Conservation (phyloP, 2,113 vertebrate species). For the Brachyistius frenatus region DNA sequence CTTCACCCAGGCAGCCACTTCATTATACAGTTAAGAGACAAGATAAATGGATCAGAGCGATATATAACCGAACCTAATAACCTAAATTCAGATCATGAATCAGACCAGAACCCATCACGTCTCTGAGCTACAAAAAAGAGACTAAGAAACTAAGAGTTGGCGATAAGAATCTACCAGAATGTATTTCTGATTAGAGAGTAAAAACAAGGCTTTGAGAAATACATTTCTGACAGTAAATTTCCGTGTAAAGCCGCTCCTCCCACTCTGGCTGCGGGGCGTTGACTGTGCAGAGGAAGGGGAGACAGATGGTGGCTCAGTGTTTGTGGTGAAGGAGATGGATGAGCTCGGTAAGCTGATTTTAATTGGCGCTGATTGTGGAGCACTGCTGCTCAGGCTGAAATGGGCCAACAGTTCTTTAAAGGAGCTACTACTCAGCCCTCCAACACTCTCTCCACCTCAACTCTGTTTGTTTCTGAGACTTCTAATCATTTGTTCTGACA, state of each 20-base stretch:
- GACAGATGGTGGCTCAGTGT: slow-evolving; percentile 64
- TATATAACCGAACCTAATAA: not conserved
- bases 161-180: not conserved
- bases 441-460: not conserved
- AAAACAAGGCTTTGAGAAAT: not conserved
- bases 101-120: not conserved
- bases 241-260: slow-evolving; percentile 2
- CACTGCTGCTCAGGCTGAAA: slow-evolving; percentile 8
- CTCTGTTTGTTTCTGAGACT: slow-evolving; percentile 3
- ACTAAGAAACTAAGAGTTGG: not conserved
- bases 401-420: slow-evolving; percentile 8
- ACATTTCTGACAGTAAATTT: not conserved
- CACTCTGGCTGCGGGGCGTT: not conserved
- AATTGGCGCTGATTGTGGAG: slow-evolving; percentile 57
- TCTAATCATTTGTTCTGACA: not conserved
- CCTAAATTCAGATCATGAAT: not conserved
- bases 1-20: not conserved
- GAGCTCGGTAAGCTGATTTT: slow-evolving; percentile 47
- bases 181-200: not conserved
- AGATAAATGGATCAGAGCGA: slow-evolving; percentile 1
- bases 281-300: not conserved
- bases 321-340: slow-evolving; percentile 26
- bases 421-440: slow-evolving; percentile 10
- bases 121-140: not conserved
- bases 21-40: slow-evolving; percentile 5